Conservation (phyloP, 2,113 vertebrate genomes). For the Lucifuga dentata region DNA sequence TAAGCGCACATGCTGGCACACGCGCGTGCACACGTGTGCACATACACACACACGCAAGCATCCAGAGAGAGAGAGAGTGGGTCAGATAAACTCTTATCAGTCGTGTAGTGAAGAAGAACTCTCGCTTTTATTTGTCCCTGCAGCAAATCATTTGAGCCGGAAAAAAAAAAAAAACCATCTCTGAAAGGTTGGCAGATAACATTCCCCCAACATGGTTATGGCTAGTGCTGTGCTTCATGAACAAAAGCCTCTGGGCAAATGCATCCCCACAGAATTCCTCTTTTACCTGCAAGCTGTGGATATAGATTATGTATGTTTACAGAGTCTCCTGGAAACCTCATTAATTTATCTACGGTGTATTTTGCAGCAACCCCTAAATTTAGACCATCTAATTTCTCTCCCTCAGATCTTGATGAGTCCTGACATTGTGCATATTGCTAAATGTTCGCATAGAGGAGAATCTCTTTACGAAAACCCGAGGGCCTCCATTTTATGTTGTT, state of each 20-base stretch:
- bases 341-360: constrained; percentile 49
- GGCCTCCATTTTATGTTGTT: constrained; percentile 52
- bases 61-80: constrained; percentile 49
- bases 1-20: constrained; percentile 40
- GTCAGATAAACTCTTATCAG: constrained; percentile 79
- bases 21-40: constrained; percentile 24
- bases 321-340: constrained; percentile 50
- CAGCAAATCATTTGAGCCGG: constrained; percentile 71
- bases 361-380: constrained; percentile 49
- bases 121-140: constrained; percentile 73
- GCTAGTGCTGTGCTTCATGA: constrained; percentile 53
- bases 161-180: constrained; percentile 35
- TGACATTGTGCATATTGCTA: constrained; percentile 53
- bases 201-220: constrained; percentile 59
- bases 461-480: constrained; percentile 40
- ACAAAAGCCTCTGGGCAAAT: constrained; percentile 54
- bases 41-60: constrained; percentile 14
- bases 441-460: constrained; percentile 39
- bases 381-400: constrained; percentile 55
- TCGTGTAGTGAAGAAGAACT: constrained; percentile 60
- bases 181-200: constrained; percentile 60
- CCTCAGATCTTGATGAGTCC: constrained; percentile 60
- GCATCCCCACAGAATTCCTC: constrained; percentile 50
- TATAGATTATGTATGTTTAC: constrained; percentile 49
- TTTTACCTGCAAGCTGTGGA: constrained; percentile 60